Evolutionary conservation across 2,113 vertebrate genomes (phyloP).

Genomic region (Spilogale gracilis): DNA sequence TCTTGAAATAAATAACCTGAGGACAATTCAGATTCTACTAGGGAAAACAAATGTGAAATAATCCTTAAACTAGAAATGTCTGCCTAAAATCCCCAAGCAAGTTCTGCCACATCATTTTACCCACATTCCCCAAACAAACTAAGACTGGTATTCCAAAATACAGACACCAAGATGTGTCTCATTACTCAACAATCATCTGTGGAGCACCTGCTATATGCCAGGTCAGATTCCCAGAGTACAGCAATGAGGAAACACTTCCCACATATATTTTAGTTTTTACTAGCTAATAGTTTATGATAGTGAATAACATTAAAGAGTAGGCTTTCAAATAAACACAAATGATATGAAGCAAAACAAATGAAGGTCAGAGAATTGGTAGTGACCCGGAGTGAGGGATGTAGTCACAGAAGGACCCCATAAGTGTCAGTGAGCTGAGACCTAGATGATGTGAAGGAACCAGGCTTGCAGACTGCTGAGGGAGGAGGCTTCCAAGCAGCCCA

Average conservation of each 20-base stretch:
- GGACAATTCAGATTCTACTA: slow-evolving; percentile 23
- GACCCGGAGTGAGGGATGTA: neutral
- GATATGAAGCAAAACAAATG: neutral
- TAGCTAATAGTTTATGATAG: neutral
- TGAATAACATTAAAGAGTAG: neutral
- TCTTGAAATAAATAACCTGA: slow-evolving; percentile 60
- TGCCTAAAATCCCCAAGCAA: neutral
- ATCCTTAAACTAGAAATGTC: slow-evolving; percentile 42
- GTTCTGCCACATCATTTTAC: neutral
- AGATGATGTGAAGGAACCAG: neutral
- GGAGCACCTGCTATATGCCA: neutral
- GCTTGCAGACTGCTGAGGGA: neutral
- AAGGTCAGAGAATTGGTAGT: neutral
- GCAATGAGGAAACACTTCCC: neutral
- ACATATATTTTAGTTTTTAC: neutral
- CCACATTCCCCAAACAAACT: neutral
- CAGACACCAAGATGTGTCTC: neutral
- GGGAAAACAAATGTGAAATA: slow-evolving; percentile 22
- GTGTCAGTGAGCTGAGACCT: neutral
- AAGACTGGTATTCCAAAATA: neutral
- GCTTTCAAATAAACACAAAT: neutral
- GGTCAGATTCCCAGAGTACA: neutral
- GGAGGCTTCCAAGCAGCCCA: neutral
- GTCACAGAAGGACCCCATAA: neutral
- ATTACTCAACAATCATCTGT: neutral